Base-by-base conservation (phyloP, 2,797 vertebrate species). In the Rhinogobio ventralis region DNA sequence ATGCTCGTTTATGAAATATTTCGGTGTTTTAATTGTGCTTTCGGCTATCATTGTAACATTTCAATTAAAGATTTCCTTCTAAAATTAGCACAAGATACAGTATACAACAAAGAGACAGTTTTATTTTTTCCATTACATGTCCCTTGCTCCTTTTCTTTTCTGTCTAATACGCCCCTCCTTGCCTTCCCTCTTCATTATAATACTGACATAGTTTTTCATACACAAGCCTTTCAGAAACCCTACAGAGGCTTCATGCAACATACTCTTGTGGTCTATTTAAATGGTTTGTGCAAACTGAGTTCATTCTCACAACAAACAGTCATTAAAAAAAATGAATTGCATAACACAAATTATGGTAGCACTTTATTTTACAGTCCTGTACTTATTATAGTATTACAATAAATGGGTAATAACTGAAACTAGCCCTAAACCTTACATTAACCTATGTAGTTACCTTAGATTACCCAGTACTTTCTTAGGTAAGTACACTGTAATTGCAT, bases 131-230 rank as follows among this genome's bases (percentile, higher is more conserved):
- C 76, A 15, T 33, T 49, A 4, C 42, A 23, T 66, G 23, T 46
- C 25, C 15, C 28, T 33, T 49, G 60, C 42, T 79, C 60, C 49
- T 17, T 66, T 64, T 79, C 60, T 79, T 66, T 49, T 57, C 23
- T 30, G 25, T 79, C 17, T 9, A 45, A 45, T 28, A 45, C 36
- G 15, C 55, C 55, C 75, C 36, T 77, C 75, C 75, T 77, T 28
- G 55, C 55, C 55, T 62, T 45, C 25, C 36, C 55, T 77, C 55
- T 45, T 77, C 36, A 77, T 62, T 62, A 77, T 39, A 62, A 78
- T 78, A 78, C 55, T 78, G 75, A 78, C 75, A 77, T 77, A 62
- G 75, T 62, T 78, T 77, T 78, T 78, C n/a, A 62, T 45, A 78
- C 36, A 62, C 11, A 36, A 62, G 75, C 36, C 55, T 60, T n/a